Evolutionary conservation across 2,797 vertebrate genomes (phyloP), one percentile per base, ranked within the genome.

Genomic region (Pyrrhura leucotis): DNA sequence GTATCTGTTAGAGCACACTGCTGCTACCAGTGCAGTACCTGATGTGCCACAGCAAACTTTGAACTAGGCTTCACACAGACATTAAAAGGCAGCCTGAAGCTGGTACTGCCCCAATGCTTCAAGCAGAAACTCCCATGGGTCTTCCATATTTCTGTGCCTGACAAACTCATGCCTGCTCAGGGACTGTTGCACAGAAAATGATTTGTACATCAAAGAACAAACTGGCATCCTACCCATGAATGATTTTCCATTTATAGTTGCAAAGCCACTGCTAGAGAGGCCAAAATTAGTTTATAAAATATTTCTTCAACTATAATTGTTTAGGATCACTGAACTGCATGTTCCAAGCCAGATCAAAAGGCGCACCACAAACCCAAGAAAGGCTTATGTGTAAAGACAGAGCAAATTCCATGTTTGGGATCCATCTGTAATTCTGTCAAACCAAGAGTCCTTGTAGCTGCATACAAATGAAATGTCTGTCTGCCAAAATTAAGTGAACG

Each of bases 311-410:
- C 73, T 89, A 73, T 89, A 94, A 95, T 96, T 95, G 92, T 92
- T 96, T 75, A 93, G 82, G 89, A 94, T 85, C 95, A 89, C 95
- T 78, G 68, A 96, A 89, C 66, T 88, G 54, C 73, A 78, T 66
- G 87, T 92, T 95, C 85, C 95, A 94, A 97, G 35, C 76, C 95
- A 94, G 96, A 96, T 96, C 87, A 97, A 95, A 96, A 93, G 88
- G 14, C 95, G 82, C 50, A 96, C 91, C 95, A 93, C 95, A 97
- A 96, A 94, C 92, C 69, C 92, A 94, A 91, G 76, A 96, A 96
- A 95, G 79, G 76, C 73, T 86, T 83, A 83, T 87, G 75, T 85
- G 86, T 87, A 96, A 96, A 87, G 71, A 94, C 91, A 95, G 93
- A 56, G 90, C 67, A 93, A 95, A 96, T 93, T 93, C 61, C 84